Conservation (phyloP, 2,113 vertebrate genomes). For the Passer domesticus region DNA sequence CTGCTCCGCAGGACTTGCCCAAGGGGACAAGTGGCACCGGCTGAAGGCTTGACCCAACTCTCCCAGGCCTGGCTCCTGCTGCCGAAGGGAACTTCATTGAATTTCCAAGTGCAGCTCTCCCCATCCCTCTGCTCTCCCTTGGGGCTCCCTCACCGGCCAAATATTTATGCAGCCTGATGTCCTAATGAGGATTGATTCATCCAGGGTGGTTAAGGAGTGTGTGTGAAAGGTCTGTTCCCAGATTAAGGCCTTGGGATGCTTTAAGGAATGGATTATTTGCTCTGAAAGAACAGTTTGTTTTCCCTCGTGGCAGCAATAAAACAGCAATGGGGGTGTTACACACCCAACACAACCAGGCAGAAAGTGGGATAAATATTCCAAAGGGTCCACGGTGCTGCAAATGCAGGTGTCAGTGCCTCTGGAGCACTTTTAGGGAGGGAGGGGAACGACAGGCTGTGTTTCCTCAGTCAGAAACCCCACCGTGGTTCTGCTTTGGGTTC, state of each 20-base stretch:
- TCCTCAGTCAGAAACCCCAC: rapidly evolving
- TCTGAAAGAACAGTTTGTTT: not conserved
- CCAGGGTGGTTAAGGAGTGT: not conserved
- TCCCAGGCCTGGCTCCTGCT: not conserved
- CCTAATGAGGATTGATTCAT: conserved; percentile 10
- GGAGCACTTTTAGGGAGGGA: not conserved
- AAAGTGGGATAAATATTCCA: not conserved
- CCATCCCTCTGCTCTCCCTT: not conserved
- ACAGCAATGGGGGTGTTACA: rapidly evolving
- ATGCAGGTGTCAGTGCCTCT: rapidly evolving
- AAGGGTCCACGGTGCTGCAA: rapidly evolving
- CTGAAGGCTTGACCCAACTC: not conserved
- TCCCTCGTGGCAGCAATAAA: rapidly evolving
- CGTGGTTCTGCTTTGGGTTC: rapidly evolving
- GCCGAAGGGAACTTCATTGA: not conserved
- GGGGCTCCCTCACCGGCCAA: not conserved
- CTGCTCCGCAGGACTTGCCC: conserved; percentile 12
- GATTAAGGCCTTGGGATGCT: not conserved
- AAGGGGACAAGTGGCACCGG: not conserved
- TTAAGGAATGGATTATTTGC: not conserved
- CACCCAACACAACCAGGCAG: rapidly evolving
- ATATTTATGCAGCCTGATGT: conserved; percentile 2
- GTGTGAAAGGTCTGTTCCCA: not conserved
- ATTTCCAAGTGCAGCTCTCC: not conserved
- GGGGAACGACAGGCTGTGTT: not conserved